phyloP scores from a whole-genome alignment of 2,888 invertebrate genomes.

The Stictocephala bisonia region DNA sequence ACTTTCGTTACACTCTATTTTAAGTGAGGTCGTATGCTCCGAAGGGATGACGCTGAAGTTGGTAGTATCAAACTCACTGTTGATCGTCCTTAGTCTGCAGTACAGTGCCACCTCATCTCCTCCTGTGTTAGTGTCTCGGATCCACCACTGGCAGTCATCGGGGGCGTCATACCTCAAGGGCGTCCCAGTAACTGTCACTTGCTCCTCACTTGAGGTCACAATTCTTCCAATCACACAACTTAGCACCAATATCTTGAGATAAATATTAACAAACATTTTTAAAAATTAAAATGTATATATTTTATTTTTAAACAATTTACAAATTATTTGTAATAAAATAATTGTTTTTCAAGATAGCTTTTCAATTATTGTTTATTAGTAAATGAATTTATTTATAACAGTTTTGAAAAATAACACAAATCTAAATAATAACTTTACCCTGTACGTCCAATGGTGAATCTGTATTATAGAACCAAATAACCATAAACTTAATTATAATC shows the following conservation, averaged over 20 bases:
- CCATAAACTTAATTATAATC: no score
- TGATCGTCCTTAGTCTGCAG: conserved; percentile 84
- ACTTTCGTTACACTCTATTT: conserved; percentile 83
- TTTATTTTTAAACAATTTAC: no score
- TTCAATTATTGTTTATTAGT: background rate
- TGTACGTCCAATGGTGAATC: no score
- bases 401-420: no score
- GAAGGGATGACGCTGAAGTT: conserved; percentile 89
- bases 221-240: background rate
- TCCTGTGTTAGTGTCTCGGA: conserved; percentile 63
- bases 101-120: conserved; percentile 79
- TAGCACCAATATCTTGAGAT: no score
- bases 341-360: background rate
- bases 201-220: conserved; percentile 37
- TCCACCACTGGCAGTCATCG: conserved; percentile 86
- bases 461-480: no score
- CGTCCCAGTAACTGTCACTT: conserved; percentile 38
- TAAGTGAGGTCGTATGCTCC: conserved; percentile 82
- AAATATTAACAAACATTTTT: no score
- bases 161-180: conserved; percentile 79
- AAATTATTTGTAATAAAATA: background rate
- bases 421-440: no score
- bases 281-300: no score
- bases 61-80: conserved; percentile 88
- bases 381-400: no score